These are phyloP conservation scores for Melinaea menophilus DNA, from an alignment of 2,888 invertebrate genomes.

Conservation along the genomic window DNA sequence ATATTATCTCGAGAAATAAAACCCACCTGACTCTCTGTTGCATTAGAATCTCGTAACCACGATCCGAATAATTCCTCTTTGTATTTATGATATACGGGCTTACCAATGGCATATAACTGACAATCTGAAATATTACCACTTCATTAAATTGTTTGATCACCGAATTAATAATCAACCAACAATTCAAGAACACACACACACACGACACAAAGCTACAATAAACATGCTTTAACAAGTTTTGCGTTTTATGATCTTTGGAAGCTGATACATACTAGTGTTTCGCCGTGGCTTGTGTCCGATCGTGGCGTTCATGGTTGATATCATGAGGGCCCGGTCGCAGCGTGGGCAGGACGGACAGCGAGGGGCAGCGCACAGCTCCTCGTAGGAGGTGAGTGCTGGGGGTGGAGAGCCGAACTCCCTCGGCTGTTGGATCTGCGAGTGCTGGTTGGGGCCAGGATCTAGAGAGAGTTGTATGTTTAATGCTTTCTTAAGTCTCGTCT, in stretches of 20 bases:
- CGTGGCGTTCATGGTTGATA: constrained; percentile 74
- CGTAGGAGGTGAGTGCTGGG: constrained; percentile 63
- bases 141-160: neutral
- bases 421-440: constrained; percentile 51
- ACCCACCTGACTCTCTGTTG: constrained; percentile 59
- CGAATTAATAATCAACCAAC: too few relatives aligned
- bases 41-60: constrained; percentile 89
- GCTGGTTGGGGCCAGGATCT: constrained; percentile 60
- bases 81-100: constrained; percentile 91
- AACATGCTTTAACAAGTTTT: too few relatives aligned
- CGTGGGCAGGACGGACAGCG: constrained; percentile 67
- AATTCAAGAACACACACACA: too few relatives aligned
- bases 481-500: too few relatives aligned
- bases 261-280: constrained; percentile 55
- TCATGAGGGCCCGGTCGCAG: constrained; percentile 64
- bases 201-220: too few relatives aligned
- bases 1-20: neutral
- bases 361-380: constrained; percentile 68
- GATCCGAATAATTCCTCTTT: constrained; percentile 88
- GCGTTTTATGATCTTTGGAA: too few relatives aligned
- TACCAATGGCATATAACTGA: constrained; percentile 93
- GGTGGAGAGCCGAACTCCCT: constrained; percentile 66
- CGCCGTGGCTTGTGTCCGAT: constrained; percentile 66
- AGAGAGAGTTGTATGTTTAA: constrained; percentile 1
- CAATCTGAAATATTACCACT: constrained; percentile 81